A percentile compares a stretch with the other conserved stretches of the same genome.
Evolutionary conservation across 1,140 invertebrate species (phyloP).

Genomic region (Nomia melanderi): DNA sequence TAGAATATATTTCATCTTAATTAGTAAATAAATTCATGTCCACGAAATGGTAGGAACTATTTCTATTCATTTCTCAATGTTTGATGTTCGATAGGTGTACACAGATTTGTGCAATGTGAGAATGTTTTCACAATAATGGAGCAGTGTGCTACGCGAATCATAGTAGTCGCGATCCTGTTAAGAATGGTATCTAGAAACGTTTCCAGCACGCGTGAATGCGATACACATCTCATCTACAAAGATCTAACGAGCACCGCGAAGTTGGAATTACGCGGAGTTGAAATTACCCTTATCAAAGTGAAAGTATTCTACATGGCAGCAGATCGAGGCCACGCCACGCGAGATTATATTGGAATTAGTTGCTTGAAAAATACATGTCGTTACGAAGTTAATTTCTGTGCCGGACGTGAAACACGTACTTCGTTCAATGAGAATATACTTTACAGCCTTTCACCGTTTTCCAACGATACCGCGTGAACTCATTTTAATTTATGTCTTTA

Average conservation of each 20-base stretch:
- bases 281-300: constrained; percentile 25
- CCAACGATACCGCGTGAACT: not conserved
- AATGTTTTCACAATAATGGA: no score
- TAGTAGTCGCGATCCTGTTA: no score
- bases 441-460: not conserved
- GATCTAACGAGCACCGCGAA: constrained; percentile 20
- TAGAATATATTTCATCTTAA: no score
- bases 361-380: not conserved
- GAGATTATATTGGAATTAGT: not conserved
- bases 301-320: constrained; percentile 4
- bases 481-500: not conserved
- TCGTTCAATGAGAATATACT: not conserved
- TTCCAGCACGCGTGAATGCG: constrained; percentile 4
- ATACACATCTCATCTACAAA: constrained; percentile 10
- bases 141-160: no score
- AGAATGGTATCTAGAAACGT: not conserved
- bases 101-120: no score
- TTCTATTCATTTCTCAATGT: no score
- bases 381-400: not conserved
- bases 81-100: no score
- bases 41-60: no score
- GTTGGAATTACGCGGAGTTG: constrained; percentile 8
- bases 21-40: no score
- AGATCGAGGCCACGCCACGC: constrained; percentile 6
- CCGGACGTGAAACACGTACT: not conserved